Percentiles rank a stretch among this genome's conserved stretches.
Evolutionary conservation across 2,888 invertebrate genomes (phyloP).

Genomic region (Linnaemya vulpina): DNA sequence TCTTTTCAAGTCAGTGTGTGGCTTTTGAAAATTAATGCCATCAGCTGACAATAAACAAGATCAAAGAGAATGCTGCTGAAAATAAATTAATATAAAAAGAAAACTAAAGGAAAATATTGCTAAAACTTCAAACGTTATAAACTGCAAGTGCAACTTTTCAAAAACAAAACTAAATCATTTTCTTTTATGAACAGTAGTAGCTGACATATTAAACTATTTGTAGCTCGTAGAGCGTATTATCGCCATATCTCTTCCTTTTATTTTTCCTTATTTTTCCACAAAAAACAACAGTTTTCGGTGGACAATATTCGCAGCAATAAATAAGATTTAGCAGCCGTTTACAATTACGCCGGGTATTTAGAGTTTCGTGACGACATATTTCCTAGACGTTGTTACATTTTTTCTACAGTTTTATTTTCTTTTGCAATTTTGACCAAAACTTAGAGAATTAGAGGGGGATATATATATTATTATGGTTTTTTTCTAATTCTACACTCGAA

Average conservation of each 20-base stretch:
- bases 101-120: neutral
- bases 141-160: neutral
- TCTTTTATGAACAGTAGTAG: constrained; percentile 24
- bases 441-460: neutral
- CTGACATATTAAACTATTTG: constrained; percentile 46
- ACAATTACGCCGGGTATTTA: constrained; percentile 33
- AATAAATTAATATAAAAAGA: neutral
- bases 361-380: constrained; percentile 60
- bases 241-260: neutral
- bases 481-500: constrained; percentile 12
- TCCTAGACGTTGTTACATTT: constrained; percentile 62
- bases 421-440: constrained; percentile 5
- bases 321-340: constrained; percentile 22
- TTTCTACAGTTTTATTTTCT: neutral
- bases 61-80: constrained; percentile 34
- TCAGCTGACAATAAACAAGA: constrained; percentile 28
- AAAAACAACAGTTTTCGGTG: neutral
- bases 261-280: neutral
- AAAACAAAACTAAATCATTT: constrained; percentile 6
- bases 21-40: constrained; percentile 30
- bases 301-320: constrained; percentile 2
- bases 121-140: constrained; percentile 20
- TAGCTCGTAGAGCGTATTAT: neutral
- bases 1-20: neutral
- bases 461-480: neutral